Base-by-base conservation (phyloP, 2,797 vertebrate genomes). In the Rhinoraja longicauda region DNA sequence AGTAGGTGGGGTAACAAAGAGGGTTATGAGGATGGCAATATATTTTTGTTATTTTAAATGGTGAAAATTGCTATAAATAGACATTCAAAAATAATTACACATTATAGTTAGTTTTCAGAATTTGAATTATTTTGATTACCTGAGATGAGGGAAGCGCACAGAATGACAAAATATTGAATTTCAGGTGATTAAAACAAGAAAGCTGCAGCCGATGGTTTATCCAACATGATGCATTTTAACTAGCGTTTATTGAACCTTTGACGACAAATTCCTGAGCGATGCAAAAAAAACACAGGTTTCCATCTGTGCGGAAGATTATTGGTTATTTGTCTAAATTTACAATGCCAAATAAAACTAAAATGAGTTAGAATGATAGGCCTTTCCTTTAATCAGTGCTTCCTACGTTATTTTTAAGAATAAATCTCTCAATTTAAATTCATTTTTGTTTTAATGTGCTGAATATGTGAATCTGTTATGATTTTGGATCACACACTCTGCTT, bases 141-240 rank as follows among this genome's bases (percentile, higher is more conserved):
- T 1, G 26, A 53, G 70, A 92, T 73, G 39, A 53, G 13, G 32
- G 13, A 53, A 75, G 13, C 75, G 7, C n/a, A 72, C 39, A 75
- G 36, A 73, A 57, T 92, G 26, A 92, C 29, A 92, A 91, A 73
- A 75, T 53, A 59, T 70, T 45, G 32, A 73, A 72, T 92, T 12
- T 17, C n/a, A 12, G 70, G 39, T 70, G 45, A 75, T 53, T 73
- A 53, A 92, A 57, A 45, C 21, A n/a, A 92, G 10, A 53, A 75
- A 73, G 36, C 70, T 15, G 15, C 36, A 57, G 36, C 70, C 39
- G 75, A 57, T 39, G 26, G 39, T 75, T 53, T 53, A 92, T 73
- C 59, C 90, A 92, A 92, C 90, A 10, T 92, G 70, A 53, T 53
- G 26, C 15, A 75, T 92, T 57, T 92, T 75, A 75, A 70, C 29